phyloP scores from a whole-genome alignment of 2,797 vertebrate species.

The Rhinogobio ventralis region DNA sequence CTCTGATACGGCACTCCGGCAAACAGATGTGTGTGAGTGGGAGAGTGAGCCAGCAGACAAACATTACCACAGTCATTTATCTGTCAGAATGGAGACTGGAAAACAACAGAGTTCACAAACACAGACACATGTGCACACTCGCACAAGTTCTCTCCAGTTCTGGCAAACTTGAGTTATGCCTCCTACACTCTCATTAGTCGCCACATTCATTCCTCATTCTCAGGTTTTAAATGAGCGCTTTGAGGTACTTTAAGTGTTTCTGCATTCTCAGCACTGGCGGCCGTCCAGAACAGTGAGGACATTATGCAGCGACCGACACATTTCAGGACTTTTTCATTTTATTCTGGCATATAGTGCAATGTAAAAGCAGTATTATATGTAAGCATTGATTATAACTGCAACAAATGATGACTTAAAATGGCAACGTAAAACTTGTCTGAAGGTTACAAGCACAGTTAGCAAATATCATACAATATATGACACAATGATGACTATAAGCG shows the following conservation, averaged over 20 bases:
- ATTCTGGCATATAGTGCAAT: background rate
- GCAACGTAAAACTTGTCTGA: background rate
- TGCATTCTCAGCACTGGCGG: slow-evolving; percentile 35
- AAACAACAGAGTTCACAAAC: slow-evolving; percentile 64
- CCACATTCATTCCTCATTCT: slow-evolving; percentile 36
- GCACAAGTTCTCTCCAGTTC: slow-evolving; percentile 18
- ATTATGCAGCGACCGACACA: background rate
- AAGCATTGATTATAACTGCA: background rate
- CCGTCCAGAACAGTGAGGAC: slow-evolving; percentile 34
- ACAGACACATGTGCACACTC: slow-evolving; percentile 54
- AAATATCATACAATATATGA: background rate
- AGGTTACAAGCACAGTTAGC: background rate
- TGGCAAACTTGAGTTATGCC: slow-evolving; percentile 33
- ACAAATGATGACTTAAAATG: slow-evolving; percentile 6
- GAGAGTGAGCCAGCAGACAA: slow-evolving; percentile 56
- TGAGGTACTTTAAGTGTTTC: slow-evolving; percentile 38
- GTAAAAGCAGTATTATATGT: background rate
- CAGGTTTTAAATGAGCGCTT: slow-evolving; percentile 13
- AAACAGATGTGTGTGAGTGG: slow-evolving; percentile 42
- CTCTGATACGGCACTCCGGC: slow-evolving; percentile 10
- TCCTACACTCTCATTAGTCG: slow-evolving; percentile 41
- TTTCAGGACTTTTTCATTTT: slow-evolving; percentile 25
- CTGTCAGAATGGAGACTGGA: slow-evolving; percentile 59
- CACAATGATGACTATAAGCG: background rate
- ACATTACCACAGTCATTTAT: slow-evolving; percentile 61